Conservation (phyloP, 2,797 vertebrate species). For the Uromys caudimaculatus region DNA sequence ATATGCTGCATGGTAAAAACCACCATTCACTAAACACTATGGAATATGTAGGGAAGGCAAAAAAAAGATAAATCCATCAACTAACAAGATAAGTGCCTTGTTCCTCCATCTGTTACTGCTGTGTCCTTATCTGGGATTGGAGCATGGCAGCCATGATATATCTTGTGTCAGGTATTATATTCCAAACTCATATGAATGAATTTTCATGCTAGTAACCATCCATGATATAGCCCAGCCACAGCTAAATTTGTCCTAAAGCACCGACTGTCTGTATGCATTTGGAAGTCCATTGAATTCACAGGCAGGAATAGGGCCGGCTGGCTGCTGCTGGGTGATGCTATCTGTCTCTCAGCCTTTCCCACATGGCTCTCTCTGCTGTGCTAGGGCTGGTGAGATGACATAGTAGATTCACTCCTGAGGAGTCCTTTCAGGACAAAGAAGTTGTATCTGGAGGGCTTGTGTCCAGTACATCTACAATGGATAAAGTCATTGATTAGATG, state of each 20-base stretch:
- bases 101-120: conserved; percentile 90
- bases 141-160: conserved; percentile 86
- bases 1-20: conserved; percentile 85
- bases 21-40: conserved; percentile 82
- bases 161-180: conserved; percentile 91
- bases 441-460: background rate
- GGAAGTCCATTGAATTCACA: conserved; percentile 69
- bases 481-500: conserved; percentile 31
- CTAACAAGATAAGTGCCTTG: conserved; percentile 91
- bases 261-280: conserved; percentile 75
- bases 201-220: conserved; percentile 83
- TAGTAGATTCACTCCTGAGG: conserved; percentile 6
- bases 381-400: background rate
- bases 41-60: conserved; percentile 88
- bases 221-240: conserved; percentile 68
- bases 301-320: background rate
- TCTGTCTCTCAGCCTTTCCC: conserved; percentile 46
- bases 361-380: background rate
- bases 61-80: conserved; percentile 89
- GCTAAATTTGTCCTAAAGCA: conserved; percentile 78
- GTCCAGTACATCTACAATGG: background rate
- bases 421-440: background rate
- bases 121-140: conserved; percentile 89
- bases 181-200: conserved; percentile 88
- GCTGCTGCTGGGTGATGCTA: background rate